Base-by-base conservation (phyloP, 2,888 invertebrate genomes). In the Hypomecis punctinalis region DNA sequence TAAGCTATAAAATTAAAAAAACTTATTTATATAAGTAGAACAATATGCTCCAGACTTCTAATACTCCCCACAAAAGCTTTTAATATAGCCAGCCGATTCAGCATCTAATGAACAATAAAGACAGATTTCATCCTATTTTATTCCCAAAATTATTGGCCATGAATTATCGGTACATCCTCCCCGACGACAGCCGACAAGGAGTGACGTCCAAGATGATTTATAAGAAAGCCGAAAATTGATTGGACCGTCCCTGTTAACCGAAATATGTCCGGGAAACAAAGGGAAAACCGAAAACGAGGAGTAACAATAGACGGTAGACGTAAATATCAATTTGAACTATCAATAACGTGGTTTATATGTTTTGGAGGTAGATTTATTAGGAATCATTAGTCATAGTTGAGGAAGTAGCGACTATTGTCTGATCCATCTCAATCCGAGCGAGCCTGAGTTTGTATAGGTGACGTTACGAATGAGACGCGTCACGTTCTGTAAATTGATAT, bases 161-260 rank as follows among this genome's bases (percentile, higher is more conserved):
- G 75, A 77, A 75, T 80, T 82, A 77, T 77, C 79, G 75, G 73
- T 81, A 80, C 79, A 82, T 83, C 75, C 76, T 76, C 78, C 80
- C 76, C 70, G 65, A 60, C n/a, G 70, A 68, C 68, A 69, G 69
- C 73, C 76, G 78, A 61, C 79, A 71, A 72, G 70, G 70, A 74
- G 71, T 79, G 88, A 86, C 88, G 83, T 81, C 78, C 67, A 64
- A 77, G 84, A 90, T 90, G 89, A 89, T 90, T 87, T 91, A 90
- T 90, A 86, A 78, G 87, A 82, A 79, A 75, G 76, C 77, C 77
- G 83, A 82, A 84, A 89, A 90, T 90, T 89, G 89, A 90, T 91
- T 89, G 86, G 85, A 73, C 75, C 68, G 74, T 75, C 77, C 75
- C 74, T 78, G 74, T 75, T 77, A 75, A 76, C 79, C 80, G 80